These are phyloP conservation scores for Homarus gammarus DNA, from an alignment of 2,888 invertebrate genomes.

Conservation along the genomic window DNA sequence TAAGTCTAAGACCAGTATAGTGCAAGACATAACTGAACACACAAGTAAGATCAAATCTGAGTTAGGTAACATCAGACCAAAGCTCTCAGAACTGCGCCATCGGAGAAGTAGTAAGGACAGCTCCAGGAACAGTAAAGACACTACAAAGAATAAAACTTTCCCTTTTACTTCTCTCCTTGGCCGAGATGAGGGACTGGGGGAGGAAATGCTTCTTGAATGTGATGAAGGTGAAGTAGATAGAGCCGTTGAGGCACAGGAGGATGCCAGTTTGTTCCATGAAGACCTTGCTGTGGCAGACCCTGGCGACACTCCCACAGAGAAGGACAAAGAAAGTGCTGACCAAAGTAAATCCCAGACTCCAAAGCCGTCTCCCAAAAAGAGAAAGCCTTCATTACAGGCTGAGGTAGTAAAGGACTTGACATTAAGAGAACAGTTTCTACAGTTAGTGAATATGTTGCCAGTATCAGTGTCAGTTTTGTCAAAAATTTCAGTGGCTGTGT, in stretches of 20 bases:
- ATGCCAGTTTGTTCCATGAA: conserved; percentile 46
- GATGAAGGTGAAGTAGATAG: conserved; percentile 50
- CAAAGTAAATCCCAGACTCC: not conserved
- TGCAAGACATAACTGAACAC: conserved; percentile 70
- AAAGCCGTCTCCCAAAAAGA: conserved; percentile 30
- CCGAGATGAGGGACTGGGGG: conserved; percentile 62
- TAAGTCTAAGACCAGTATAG: conserved; percentile 66
- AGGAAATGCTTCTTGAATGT: conserved; percentile 63
- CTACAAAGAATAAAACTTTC: conserved; percentile 45
- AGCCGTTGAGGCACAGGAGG: conserved; percentile 55
- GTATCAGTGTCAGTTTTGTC: conserved; percentile 28
- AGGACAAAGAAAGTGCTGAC: not conserved
- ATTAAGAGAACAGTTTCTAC: conserved; percentile 18
- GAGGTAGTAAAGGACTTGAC: conserved; percentile 2
- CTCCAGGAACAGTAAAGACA: conserved; percentile 40
- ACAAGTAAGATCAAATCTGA: conserved; percentile 67
- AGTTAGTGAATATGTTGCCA: conserved; percentile 23
- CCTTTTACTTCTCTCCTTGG: conserved; percentile 67
- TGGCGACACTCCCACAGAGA: not conserved
- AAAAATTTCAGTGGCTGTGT: conserved; percentile 36
- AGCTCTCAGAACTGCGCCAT: conserved; percentile 62
- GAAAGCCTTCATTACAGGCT: not conserved
- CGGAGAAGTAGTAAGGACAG: conserved; percentile 47
- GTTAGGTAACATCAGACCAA: conserved; percentile 62
- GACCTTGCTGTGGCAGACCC: conserved; percentile 34